Conservation (phyloP, 1,140 invertebrate species). For the Elymnias hypermnestra region DNA sequence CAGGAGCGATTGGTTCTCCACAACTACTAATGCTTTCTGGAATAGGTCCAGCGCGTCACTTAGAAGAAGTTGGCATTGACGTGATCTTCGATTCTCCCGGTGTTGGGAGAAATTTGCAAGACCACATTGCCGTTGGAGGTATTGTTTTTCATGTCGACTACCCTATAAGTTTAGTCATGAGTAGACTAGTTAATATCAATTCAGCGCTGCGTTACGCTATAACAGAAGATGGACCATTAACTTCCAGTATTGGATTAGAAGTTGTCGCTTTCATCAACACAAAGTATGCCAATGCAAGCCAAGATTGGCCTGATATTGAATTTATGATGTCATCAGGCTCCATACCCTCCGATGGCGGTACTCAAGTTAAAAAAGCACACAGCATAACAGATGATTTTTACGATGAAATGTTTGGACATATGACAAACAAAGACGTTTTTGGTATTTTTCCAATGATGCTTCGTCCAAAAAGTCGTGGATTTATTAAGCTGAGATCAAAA, state of each 20-base stretch:
- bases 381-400: conserved; percentile 88
- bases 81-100: conserved; percentile 84
- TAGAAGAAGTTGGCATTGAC: conserved; percentile 80
- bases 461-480: conserved; percentile 89
- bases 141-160: conserved; percentile 88
- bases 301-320: conserved; percentile 94
- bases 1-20: conserved; percentile 86
- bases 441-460: conserved; percentile 92
- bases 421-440: conserved; percentile 85
- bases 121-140: conserved; percentile 88
- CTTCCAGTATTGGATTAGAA: conserved; percentile 88
- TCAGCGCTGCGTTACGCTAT: conserved; percentile 86
- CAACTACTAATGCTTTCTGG: conserved; percentile 92
- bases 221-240: conserved; percentile 87
- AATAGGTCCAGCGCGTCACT: conserved; percentile 84
- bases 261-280: conserved; percentile 91
- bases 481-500: conserved; percentile 83
- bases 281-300: conserved; percentile 88
- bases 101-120: conserved; percentile 89
- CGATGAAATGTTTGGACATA: conserved; percentile 81
- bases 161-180: conserved; percentile 85
- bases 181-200: conserved; percentile 85
- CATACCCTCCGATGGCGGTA: conserved; percentile 86
- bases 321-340: conserved; percentile 91
- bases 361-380: conserved; percentile 85